Conservation (phyloP, 2,888 invertebrate species). For the Thumatha senex region DNA sequence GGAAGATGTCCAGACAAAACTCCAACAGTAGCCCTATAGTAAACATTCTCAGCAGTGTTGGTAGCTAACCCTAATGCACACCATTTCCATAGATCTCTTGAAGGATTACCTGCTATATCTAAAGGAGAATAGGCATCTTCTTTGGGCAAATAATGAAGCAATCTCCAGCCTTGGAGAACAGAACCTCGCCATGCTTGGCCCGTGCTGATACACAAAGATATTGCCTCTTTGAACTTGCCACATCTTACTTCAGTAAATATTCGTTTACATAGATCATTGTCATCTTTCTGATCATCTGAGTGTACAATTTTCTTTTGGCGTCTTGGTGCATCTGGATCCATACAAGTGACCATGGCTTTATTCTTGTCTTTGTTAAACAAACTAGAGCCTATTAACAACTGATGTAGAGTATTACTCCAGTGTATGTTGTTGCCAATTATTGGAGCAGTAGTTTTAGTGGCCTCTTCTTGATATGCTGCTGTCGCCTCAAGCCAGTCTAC, state of each 20-base stretch:
- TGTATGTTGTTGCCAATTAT: conserved; percentile 86
- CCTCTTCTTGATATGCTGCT: conserved; percentile 90
- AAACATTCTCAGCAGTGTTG: conserved; percentile 80
- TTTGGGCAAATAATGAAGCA: conserved; percentile 93
- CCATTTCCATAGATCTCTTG: conserved; percentile 91
- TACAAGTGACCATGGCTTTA: conserved; percentile 83
- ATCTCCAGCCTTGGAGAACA: conserved; percentile 94
- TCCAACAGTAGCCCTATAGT: conserved; percentile 87
- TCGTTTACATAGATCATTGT: conserved; percentile 77
- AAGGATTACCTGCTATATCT: conserved; percentile 92
- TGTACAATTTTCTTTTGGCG: conserved; percentile 91
- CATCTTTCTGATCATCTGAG: conserved; percentile 93
- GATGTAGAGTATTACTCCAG: conserved; percentile 96
- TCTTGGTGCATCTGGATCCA: conserved; percentile 96
- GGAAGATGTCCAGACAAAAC: conserved; percentile 92
- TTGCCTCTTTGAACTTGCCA: conserved; percentile 93
- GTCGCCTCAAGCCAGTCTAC: conserved; percentile 97
- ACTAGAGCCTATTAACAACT: conserved; percentile 82
- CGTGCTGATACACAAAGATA: conserved; percentile 91
- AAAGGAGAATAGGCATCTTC: conserved; percentile 69
- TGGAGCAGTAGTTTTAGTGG: conserved; percentile 70
- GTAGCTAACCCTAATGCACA: conserved; percentile 86
- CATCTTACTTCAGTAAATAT: conserved; percentile 91
- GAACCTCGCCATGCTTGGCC: conserved; percentile 97
- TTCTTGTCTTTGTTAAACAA: conserved; percentile 74